A percentile compares a stretch with the other conserved stretches of the same genome.
Evolutionary conservation across 1,140 invertebrate species (phyloP).

Genomic region (Homalodisca vitripennis): DNA sequence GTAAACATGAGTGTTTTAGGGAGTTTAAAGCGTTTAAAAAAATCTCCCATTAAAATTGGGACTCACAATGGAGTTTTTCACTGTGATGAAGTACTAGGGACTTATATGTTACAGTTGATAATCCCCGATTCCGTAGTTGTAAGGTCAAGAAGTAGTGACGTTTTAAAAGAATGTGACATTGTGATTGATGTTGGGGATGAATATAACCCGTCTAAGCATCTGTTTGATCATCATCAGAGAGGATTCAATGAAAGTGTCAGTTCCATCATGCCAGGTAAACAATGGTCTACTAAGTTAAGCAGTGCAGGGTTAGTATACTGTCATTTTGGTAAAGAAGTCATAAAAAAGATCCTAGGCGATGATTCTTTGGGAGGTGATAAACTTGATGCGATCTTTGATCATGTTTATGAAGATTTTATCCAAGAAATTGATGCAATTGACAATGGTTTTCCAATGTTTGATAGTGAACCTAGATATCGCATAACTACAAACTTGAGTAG

Average conservation of each 20-base stretch:
- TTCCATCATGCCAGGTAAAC: constrained; percentile 55
- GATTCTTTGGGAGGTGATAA: too few relatives aligned
- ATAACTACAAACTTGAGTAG: constrained; percentile 76
- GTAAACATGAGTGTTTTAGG: too few relatives aligned
- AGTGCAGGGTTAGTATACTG: constrained; percentile 94
- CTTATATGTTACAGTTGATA: constrained; percentile 83
- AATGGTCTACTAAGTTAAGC: constrained; percentile 74
- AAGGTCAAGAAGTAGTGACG: constrained; percentile 62
- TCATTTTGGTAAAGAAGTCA: constrained; percentile 90
- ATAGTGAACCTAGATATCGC: constrained; percentile 67
- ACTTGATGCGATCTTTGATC: constrained; percentile 51
- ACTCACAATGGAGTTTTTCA: constrained; percentile 87
- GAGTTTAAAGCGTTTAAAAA: constrained; percentile 11
- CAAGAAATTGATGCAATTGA: constrained; percentile 96
- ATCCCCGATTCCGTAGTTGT: constrained; percentile 83
- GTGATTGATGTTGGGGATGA: constrained; percentile 95
- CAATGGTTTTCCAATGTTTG: constrained; percentile 84
- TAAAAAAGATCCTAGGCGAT: too few relatives aligned
- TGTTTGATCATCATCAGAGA: constrained; percentile 97
- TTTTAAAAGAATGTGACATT: constrained; percentile 85
- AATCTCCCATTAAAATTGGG: constrained; percentile 58
- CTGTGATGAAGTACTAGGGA: constrained; percentile 94
- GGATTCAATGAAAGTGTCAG: constrained; percentile 63
- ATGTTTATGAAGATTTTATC: constrained; percentile 86
- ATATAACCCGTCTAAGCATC: constrained; percentile 72